phyloP scores from a whole-genome alignment of 1,140 invertebrate species.

The Oscheius sp. region DNA sequence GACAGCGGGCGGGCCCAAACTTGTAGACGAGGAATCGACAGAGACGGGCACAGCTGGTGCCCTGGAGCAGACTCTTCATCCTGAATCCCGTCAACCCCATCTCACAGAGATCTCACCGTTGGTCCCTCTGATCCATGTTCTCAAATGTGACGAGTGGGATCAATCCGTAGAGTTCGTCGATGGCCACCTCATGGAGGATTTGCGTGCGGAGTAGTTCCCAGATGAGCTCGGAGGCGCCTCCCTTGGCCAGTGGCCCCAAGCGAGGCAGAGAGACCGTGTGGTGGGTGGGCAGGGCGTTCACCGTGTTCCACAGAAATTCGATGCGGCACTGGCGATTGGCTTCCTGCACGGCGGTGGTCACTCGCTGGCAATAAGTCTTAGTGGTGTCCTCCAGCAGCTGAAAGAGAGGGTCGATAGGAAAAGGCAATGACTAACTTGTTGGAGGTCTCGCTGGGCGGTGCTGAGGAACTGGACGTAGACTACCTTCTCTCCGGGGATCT shows the following conservation, averaged over 20 bases:
- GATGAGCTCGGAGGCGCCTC: too few species aligned
- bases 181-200: too few species aligned
- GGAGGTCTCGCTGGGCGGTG: constrained; percentile 39
- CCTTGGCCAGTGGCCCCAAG: neutral
- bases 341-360: neutral
- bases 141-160: neutral
- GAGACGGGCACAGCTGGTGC: neutral
- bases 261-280: neutral
- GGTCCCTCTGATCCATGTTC: constrained; percentile 1
- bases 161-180: too few species aligned
- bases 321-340: constrained; percentile 35
- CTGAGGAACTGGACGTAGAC: constrained; percentile 53
- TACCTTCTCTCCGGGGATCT: constrained; percentile 38
- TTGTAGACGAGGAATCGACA: constrained; percentile 26
- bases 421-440: too few species aligned
- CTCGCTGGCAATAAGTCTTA: constrained; percentile 7
- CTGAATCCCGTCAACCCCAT: constrained; percentile 3
- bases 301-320: constrained; percentile 48
- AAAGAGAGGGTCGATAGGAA: too few species aligned
- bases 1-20: constrained; percentile 19
- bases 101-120: neutral
- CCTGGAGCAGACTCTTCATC: constrained; percentile 25
- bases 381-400: constrained; percentile 45
- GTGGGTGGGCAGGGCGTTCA: constrained; percentile 29
- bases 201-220: too few species aligned